These are phyloP conservation scores for Brachionus sp. DNA, from an alignment of 1,140 invertebrate genomes.

Conservation along the genomic window DNA sequence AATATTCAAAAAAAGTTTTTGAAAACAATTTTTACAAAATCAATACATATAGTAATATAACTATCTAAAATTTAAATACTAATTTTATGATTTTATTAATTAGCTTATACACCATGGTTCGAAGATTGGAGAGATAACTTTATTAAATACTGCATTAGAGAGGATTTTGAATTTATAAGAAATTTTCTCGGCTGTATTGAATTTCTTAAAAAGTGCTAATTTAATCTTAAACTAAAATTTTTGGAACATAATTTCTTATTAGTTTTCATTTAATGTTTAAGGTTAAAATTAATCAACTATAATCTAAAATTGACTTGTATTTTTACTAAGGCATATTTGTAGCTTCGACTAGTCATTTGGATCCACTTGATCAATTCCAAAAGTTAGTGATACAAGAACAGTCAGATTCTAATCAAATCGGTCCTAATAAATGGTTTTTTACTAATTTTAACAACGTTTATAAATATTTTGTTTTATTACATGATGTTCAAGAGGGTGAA, in stretches of 20 bases:
- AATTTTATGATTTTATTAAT: constrained; percentile 47
- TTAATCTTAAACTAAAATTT: neutral
- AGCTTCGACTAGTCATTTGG: constrained; percentile 74
- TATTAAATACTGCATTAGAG: constrained; percentile 78
- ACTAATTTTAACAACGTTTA: constrained; percentile 65
- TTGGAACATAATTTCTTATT: too few species aligned
- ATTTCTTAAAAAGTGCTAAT: constrained; percentile 46
- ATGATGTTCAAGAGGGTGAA: constrained; percentile 73
- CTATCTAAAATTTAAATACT: constrained; percentile 19
- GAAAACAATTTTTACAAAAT: constrained; percentile 47
- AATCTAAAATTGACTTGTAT: too few species aligned
- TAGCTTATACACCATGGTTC: constrained; percentile 83
- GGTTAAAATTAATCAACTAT: too few species aligned
- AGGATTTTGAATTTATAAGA: constrained; percentile 90
- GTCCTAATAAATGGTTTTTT: constrained; percentile 81
- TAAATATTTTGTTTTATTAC: constrained; percentile 82
- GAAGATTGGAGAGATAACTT: constrained; percentile 90
- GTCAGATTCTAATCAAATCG: constrained; percentile 69
- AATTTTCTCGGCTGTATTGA: constrained; percentile 81
- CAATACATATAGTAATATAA: neutral
- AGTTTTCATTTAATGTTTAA: too few species aligned
- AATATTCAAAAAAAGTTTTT: constrained; percentile 54
- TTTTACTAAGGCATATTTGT: constrained; percentile 67
- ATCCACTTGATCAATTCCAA: constrained; percentile 74
- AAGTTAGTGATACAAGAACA: constrained; percentile 72